phyloP scores from a whole-genome alignment of 2,888 invertebrate species.

The Agrochola macilenta region DNA sequence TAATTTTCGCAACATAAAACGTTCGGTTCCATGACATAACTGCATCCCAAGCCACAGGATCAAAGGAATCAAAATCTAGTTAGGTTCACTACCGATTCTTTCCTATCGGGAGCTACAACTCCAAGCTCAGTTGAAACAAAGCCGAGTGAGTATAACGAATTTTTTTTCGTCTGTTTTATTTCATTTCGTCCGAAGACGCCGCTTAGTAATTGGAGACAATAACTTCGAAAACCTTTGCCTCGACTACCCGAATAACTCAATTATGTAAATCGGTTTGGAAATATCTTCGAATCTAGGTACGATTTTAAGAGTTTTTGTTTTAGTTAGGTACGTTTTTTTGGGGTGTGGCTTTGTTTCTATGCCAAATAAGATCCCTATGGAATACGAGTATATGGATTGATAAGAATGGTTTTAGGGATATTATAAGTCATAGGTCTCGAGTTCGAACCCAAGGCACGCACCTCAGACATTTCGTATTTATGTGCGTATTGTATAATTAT shows the following conservation, averaged over 20 bases:
- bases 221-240: slow-evolving; percentile 54
- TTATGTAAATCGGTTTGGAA: slow-evolving; percentile 58
- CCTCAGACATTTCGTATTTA: no score
- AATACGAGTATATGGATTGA: no score
- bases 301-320: slow-evolving; percentile 26
- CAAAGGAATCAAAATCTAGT: slow-evolving; percentile 59
- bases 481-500: no score
- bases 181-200: slow-evolving; percentile 45
- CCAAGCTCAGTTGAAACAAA: slow-evolving; percentile 25
- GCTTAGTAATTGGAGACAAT: slow-evolving; percentile 62
- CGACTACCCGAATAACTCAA: slow-evolving; percentile 57
- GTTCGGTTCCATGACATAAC: background rate
- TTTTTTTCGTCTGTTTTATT: slow-evolving; percentile 65
- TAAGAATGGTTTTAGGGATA: no score
- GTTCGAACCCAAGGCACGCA: no score
- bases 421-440: no score
- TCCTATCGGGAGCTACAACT: slow-evolving; percentile 31
- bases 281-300: slow-evolving; percentile 40
- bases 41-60: slow-evolving; percentile 33
- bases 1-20: background rate
- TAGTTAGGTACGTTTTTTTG: background rate
- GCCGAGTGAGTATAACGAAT: slow-evolving; percentile 47
- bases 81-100: slow-evolving; percentile 52
- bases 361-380: background rate
- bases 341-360: background rate